These are phyloP conservation scores for Peucedramus taeniatus DNA, from an alignment of 2,113 vertebrate genomes.

Conservation along the genomic window DNA sequence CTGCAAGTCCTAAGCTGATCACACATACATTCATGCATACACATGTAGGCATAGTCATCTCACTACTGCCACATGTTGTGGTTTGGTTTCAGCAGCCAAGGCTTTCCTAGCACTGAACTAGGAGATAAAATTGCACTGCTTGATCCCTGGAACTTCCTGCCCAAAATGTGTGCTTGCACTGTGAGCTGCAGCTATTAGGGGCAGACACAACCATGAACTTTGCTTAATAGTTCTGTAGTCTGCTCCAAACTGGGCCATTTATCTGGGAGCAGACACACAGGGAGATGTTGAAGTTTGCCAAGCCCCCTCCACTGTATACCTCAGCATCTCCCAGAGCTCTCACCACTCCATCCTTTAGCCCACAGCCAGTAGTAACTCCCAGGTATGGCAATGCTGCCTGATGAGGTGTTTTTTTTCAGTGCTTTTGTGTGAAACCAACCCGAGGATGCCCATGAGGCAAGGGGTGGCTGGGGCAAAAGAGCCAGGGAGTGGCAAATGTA, in stretches of 20 bases:
- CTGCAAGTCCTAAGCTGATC: not conserved
- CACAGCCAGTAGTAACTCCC: not conserved
- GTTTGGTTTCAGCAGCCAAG: not conserved
- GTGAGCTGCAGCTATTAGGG: not conserved
- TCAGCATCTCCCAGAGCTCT: not conserved
- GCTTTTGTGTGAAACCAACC: not conserved
- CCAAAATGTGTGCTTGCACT: not conserved
- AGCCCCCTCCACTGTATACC: fast-evolving
- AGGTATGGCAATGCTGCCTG: fast-evolving
- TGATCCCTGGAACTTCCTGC: not conserved
- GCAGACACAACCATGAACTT: not conserved
- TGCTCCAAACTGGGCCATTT: not conserved
- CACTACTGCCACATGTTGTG: not conserved
- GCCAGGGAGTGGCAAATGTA: not conserved
- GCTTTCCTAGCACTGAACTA: not conserved
- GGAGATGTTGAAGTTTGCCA: not conserved
- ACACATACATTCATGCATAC: not conserved
- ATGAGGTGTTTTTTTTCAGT: not conserved
- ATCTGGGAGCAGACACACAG: not conserved
- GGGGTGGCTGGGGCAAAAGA: not conserved
- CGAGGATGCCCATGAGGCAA: not conserved
- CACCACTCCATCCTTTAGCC: not conserved
- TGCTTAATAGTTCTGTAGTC: not conserved
- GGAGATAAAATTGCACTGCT: not conserved
- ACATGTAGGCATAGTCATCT: not conserved